Evolutionary conservation across 2,113 vertebrate species (phyloP).

Genomic region (Naja naja): DNA sequence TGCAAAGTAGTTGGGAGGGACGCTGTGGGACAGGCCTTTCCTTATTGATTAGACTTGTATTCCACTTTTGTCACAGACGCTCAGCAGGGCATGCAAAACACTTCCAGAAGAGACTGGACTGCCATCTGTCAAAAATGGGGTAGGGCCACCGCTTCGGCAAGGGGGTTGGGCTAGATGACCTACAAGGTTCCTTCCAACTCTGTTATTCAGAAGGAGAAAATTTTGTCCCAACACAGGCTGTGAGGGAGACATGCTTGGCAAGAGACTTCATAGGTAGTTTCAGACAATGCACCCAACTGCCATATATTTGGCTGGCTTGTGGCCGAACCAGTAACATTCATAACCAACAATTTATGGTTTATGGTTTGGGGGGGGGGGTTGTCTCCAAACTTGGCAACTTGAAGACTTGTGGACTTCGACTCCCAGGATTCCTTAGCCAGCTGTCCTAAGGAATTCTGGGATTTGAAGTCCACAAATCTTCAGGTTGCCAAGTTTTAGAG

Average conservation of each 20-base stretch:
- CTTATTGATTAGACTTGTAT: background rate
- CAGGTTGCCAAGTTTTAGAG: background rate
- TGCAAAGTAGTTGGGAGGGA: background rate
- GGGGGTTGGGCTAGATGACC: too few relatives aligned
- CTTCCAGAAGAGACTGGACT: background rate
- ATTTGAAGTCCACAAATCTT: background rate
- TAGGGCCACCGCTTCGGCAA: too few relatives aligned
- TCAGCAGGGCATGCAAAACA: background rate
- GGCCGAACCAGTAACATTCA: background rate
- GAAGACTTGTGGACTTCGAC: background rate
- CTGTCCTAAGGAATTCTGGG: too few relatives aligned
- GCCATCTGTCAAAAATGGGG: too few relatives aligned
- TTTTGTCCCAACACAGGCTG: background rate
- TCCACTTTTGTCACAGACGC: background rate
- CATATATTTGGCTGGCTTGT: background rate
- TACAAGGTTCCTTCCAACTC: too few relatives aligned
- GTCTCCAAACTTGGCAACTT: too few relatives aligned
- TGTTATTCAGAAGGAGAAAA: too few relatives aligned
- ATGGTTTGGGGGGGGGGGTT: accelerated
- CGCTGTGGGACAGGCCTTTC: background rate
- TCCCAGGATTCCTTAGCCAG: background rate
- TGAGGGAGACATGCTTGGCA: background rate
- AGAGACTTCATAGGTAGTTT: background rate
- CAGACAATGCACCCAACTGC: background rate
- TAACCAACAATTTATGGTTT: background rate